These are phyloP conservation scores for Anastrepha obliqua DNA, from an alignment of 1,140 invertebrate genomes.

Conservation along the genomic window DNA sequence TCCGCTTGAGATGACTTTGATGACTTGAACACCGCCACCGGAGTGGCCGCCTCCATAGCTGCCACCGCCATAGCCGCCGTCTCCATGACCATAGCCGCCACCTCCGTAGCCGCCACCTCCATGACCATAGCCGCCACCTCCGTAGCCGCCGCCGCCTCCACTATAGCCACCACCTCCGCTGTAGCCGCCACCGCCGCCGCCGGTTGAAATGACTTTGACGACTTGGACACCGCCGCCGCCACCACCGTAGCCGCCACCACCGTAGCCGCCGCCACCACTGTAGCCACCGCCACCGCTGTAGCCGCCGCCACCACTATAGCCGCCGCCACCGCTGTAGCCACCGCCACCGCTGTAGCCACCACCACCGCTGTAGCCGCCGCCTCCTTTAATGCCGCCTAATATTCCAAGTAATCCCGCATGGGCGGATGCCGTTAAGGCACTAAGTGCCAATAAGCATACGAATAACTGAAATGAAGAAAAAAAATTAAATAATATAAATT, in stretches of 20 bases:
- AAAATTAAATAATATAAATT: not conserved
- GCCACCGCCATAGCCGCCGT: constrained; percentile 43
- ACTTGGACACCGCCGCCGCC: not conserved
- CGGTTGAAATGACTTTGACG: no score
- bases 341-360: not conserved
- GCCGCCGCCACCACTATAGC: constrained; percentile 53
- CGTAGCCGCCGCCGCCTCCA: constrained; percentile 7
- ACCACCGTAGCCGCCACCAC: not conserved
- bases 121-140: constrained; percentile 40
- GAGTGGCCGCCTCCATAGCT: constrained; percentile 54
- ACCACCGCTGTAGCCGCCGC: not conserved
- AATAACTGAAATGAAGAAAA: constrained; percentile 61
- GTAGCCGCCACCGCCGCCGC: constrained; percentile 8
- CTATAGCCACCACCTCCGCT: constrained; percentile 17
- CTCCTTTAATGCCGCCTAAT: constrained; percentile 33
- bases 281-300: constrained; percentile 55
- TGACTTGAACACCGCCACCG: constrained; percentile 45
- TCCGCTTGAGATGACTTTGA: not conserved
- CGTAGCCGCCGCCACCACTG: constrained; percentile 53
- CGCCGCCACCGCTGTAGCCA: constrained; percentile 58
- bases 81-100: constrained; percentile 9
- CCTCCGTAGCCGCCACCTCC: constrained; percentile 20
- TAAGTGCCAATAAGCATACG: constrained; percentile 67
- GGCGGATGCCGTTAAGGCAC: constrained; percentile 63
- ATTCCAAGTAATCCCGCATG: constrained; percentile 64